Evolutionary conservation across 2,888 invertebrate genomes (phyloP), one percentile per base, ranked within the genome.

Genomic region (Rhingia campestris): DNA sequence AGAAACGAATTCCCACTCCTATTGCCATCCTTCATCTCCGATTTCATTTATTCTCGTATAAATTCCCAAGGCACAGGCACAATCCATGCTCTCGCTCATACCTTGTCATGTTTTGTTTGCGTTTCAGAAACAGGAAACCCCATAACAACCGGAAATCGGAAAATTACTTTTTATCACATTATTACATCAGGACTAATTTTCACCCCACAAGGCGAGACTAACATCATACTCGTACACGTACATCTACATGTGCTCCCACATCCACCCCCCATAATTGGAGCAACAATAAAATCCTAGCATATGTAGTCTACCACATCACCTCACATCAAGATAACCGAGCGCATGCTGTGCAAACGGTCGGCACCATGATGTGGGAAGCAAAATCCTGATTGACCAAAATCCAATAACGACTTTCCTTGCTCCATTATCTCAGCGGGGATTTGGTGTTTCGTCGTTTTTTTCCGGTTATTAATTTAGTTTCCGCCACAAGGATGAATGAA

Each of bases 131-230:
- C 66, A 70, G 74, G 74, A 80, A 84, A 61, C 84, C 66, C 69
- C 39, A 80, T 74, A 80, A 80, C 61, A 70, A 84, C 74, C 74
- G 84, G 84, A 84, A 84, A 84, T 80, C 66, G 70, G 74, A 70
- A 70, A 75, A 84, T 84, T 84, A 80, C 80, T 74, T 79, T 75
- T 80, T 74, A 84, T 84, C 84, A 80, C 73, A 80, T 84, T 74
- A 84, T 66, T 75, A 56, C 70, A 80, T 80, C 74, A 72, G 43
- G 70, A 80, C 80, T 84, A 70, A 84, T 84, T 70, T 64, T 43
- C 76, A 59, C 58, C 54, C 51, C 56, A 56, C 14, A 14, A 45
- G 37, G 4, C 47, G 30, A 39, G 10, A 47, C 45, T 14, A 35
- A 33, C 33, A 45, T 12, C 22, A 33, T 33, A 33, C 12, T 12